Conservation (phyloP, 2,797 vertebrate species). For the Pangasius djambal region DNA sequence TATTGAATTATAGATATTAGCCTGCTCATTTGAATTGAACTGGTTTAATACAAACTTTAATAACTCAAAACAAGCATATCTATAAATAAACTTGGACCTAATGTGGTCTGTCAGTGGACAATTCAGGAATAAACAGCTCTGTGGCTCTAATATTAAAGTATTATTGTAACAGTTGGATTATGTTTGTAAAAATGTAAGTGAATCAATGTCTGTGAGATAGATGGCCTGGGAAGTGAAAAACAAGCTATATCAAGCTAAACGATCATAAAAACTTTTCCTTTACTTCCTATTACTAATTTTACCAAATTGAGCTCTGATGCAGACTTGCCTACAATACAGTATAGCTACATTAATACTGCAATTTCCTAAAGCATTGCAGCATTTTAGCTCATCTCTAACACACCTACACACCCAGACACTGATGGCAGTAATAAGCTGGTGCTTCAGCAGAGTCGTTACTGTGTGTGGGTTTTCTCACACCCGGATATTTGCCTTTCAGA, state of each 20-base stretch:
- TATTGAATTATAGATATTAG: not conserved
- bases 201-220: not conserved
- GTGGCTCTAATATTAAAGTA: not conserved
- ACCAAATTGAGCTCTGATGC: not conserved
- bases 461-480: conserved; percentile 21
- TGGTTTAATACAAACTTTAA: not conserved
- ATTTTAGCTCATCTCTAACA: not conserved
- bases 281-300: not conserved
- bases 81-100: not conserved
- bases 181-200: not conserved
- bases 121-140: not conserved
- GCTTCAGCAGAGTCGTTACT: conserved; percentile 2
- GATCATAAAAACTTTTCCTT: not conserved
- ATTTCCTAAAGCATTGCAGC: not conserved
- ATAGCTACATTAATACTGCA: not conserved
- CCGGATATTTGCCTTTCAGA: conserved; percentile 42
- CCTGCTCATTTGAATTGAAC: not conserved
- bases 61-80: not conserved
- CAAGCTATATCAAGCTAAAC: not conserved
- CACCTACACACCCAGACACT: conserved; percentile 10
- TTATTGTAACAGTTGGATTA: not conserved
- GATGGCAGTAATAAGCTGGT: not conserved
- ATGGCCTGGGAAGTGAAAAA: not conserved
- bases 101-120: not conserved
- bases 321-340: not conserved